Base-by-base conservation (phyloP, 2,797 vertebrate species). In the Smutsia gigantea region DNA sequence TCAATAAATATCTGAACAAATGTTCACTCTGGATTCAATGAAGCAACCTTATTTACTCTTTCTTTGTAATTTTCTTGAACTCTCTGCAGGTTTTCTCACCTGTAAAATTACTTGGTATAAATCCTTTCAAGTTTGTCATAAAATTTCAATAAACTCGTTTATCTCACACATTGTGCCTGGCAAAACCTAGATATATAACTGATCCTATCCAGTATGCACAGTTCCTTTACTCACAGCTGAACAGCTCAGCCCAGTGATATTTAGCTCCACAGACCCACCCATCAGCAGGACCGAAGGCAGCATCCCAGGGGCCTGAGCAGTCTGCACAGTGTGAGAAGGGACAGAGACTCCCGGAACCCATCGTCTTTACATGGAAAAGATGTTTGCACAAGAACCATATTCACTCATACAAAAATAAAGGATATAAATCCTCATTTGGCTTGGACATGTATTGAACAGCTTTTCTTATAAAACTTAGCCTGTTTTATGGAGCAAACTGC, bases 391-490 rank as follows among this genome's bases (percentile, higher is more conserved):
- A 82, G 37, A 25, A 55, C 13, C 21, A n/a, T 27, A 59, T 37
- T 1, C 82, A 77, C 13, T 63, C 8, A 6, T 42, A 42, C 63
- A 74, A 42, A 42, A 66, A 31, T 55, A 90, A 69, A 57, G 10
- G 18, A 21, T 31, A 46, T 55, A 93, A 82, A 79, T 64, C 18
- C 49, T 81, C n/a, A 42, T 84, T 95, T 95, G 69, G 59, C 78
- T 78, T 66, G 14, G 19, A 81, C 53, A 21, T 7, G 3, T 92
- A 87, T 71, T 77, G 86, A 91, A 57, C 8, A 83, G 74, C 77
- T 93, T 97, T 87, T 68, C 86, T 96, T 90, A 87, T 95, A 79
- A 97, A 96, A 91, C n/a, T 75, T 55, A 29, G 10, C 4, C 14
- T 89, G 53, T 29, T 95, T 87, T 84, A 96, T 96, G 53, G 71